Conservation (phyloP, 1,140 invertebrate species). For the Trachymyrmex cornetzi region DNA sequence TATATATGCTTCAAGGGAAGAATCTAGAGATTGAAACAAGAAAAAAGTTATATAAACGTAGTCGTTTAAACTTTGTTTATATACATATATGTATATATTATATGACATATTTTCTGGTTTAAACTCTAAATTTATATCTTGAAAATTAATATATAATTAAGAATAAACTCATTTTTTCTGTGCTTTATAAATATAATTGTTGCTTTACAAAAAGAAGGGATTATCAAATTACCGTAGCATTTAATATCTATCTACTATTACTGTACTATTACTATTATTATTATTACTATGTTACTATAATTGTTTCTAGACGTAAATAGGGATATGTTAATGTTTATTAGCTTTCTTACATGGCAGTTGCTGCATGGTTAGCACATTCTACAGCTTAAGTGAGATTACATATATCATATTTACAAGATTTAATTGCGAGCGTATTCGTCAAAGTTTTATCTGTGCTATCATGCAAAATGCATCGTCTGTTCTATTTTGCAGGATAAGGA, state of each 20-base stretch:
- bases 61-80: neutral
- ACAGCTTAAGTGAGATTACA: constrained; percentile 48
- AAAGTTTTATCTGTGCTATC: constrained; percentile 1
- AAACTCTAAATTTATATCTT: neutral
- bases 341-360: constrained; percentile 40
- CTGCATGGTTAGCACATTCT: constrained; percentile 63
- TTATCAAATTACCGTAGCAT: constrained; percentile 15
- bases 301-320: constrained; percentile 29
- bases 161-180: constrained; percentile 19
- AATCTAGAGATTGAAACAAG: neutral
- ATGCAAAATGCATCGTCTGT: constrained; percentile 49
- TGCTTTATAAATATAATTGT: constrained; percentile 8
- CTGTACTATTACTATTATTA: neutral
- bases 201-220: constrained; percentile 17
- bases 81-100: neutral
- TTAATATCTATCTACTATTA: constrained; percentile 7
- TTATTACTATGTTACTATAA: constrained; percentile 10
- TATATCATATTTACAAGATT: constrained; percentile 60
- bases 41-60: neutral
- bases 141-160: constrained; percentile 21
- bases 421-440: constrained; percentile 40
- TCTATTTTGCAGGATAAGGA: constrained; percentile 91
- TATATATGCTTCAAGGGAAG: neutral
- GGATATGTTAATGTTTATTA: constrained; percentile 43
- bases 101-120: constrained; percentile 3